Evolutionary conservation across 2,113 vertebrate species (phyloP).

Genomic region (Pollachius pollachius): DNA sequence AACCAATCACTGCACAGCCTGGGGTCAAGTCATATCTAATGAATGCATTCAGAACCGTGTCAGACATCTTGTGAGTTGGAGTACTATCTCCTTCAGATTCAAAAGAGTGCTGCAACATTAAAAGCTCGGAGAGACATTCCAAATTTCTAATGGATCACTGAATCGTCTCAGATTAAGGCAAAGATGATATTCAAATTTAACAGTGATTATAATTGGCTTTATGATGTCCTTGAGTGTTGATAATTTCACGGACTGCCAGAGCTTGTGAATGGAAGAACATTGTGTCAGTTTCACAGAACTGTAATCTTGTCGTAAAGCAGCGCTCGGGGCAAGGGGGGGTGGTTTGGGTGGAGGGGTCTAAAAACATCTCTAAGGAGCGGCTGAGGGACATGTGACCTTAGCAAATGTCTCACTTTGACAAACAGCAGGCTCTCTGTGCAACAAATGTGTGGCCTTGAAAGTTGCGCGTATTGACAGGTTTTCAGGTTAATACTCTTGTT

Average conservation of each 20-base stretch:
- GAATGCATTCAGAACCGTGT: conserved; percentile 1
- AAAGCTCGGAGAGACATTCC: no score
- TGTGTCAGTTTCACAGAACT: background rate
- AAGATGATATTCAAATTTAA: background rate
- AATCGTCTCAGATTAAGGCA: background rate
- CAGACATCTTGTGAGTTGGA: no score
- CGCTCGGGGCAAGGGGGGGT: background rate
- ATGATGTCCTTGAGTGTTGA: background rate
- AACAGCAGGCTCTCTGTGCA: background rate
- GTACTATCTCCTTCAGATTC: no score
- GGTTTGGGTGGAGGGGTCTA: background rate
- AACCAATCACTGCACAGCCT: conserved; percentile 42
- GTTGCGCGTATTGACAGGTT: no score
- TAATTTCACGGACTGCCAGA: background rate
- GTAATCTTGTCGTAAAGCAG: conserved; percentile 1
- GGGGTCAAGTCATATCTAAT: conserved; percentile 55
- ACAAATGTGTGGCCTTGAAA: background rate
- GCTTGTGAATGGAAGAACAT: background rate
- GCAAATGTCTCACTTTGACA: background rate
- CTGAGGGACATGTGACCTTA: conserved; percentile 27
- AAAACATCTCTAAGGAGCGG: conserved; percentile 6
- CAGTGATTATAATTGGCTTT: background rate
- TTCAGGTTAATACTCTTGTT: no score
- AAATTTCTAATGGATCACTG: no score
- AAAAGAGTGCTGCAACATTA: no score